Evolutionary conservation across 2,113 vertebrate genomes (phyloP), one percentile per base, ranked within the genome.

Genomic region (Alexandromys fortis): DNA sequence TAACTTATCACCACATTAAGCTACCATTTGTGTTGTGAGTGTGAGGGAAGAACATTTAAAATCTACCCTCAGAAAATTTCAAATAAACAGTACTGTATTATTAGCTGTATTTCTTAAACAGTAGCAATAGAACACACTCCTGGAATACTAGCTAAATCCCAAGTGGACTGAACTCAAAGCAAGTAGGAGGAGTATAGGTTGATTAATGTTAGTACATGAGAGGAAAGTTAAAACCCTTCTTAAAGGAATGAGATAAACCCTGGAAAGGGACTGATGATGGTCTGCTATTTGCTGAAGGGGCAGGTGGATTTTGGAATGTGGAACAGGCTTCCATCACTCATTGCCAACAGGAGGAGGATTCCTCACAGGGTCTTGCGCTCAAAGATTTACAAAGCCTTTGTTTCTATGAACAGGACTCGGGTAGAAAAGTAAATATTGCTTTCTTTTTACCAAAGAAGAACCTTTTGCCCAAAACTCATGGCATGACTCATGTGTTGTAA

Each of bases 121-220:
- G 21, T 30, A 28, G 63, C 47, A 78, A 78, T 70, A 67, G 45
- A 97, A 49, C 79, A 78, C 61, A 72, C 75, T 58, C 30, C 76
- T 92, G 58, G 70, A 85, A 70, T 73, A 75, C 87, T 85, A 79
- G 45, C 61, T 89, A 17, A 89, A 38, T 94, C 28, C 63, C 47
- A 78, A 78, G n/a, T 95, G 70, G 38, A 65, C 70, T 77, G 86
- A 95, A 47, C 7, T 75, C 30, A 72, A 79, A 96, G 90, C 28
- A 47, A 86, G 45, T n/a, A 58, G 73, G 24, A 9, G 7, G 90
- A 19, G 47, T 55, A 2, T 47, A 92, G 90, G 67, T 79, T 55
- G 70, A 28, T 75, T 73, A 68, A 58, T 28, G 58, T 88, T 33
- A 16, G 63, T 30, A 21, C 28, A 52, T 58, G 47, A 86, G 75